These are phyloP conservation scores for Falco berigora DNA, from an alignment of 2,797 vertebrate species.

Conservation along the genomic window DNA sequence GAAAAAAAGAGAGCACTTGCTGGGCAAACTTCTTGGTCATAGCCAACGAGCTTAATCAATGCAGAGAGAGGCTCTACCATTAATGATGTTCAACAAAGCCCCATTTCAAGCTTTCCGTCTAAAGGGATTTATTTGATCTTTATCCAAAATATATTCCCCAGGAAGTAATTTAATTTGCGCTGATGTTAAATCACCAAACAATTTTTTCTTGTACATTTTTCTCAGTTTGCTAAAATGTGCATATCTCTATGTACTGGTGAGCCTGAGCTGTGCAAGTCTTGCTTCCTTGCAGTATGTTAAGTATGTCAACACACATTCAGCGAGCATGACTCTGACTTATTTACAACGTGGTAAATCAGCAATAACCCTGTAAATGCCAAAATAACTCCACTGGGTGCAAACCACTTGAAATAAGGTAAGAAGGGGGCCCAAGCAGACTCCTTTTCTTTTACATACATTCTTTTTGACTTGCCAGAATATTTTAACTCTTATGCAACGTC, in stretches of 20 bases:
- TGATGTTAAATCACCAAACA: constrained; percentile 20
- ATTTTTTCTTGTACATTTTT: constrained; percentile 1
- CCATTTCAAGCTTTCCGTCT: not conserved
- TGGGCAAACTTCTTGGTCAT: not conserved
- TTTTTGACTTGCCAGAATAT: not conserved
- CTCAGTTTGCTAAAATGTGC: not conserved
- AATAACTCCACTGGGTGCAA: not conserved
- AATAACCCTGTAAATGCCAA: not conserved
- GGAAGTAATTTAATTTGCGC: constrained; percentile 13
- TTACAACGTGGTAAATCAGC: not conserved
- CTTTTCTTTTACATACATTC: not conserved
- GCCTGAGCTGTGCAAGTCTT: not conserved
- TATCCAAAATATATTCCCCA: constrained; percentile 29
- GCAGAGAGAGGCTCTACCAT: not conserved
- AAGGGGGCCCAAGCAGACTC: not conserved
- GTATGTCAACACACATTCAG: not conserved
- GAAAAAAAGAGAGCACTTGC: not conserved
- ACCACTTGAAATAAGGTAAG: not conserved
- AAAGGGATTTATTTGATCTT: constrained; percentile 35
- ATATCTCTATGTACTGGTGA: not conserved
- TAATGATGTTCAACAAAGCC: constrained; percentile 11
- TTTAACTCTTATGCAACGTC: not conserved
- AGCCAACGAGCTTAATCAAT: constrained; percentile 25
- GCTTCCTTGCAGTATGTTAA: not conserved
- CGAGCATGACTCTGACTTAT: not conserved